Percentiles rank a stretch among this genome's conserved stretches.
Conservation (phyloP, 2,888 invertebrate genomes). For the Siphonodentalium dalli region DNA sequence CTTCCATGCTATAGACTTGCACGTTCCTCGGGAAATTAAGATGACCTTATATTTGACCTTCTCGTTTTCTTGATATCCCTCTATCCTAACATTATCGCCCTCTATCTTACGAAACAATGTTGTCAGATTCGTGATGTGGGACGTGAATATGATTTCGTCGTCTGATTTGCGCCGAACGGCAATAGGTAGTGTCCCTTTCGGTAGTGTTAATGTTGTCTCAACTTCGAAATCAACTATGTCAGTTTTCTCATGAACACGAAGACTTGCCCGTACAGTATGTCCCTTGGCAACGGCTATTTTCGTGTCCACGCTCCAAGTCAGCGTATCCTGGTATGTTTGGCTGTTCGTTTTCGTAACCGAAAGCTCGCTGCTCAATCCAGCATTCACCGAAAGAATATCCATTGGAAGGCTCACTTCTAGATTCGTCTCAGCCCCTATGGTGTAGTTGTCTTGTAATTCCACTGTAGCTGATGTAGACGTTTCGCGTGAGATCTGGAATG, state of each 20-base stretch:
- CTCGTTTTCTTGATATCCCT: not conserved
- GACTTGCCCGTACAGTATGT: conserved; percentile 28
- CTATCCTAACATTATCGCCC: conserved; percentile 6
- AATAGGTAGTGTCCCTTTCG: conserved; percentile 28
- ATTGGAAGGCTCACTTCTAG: conserved; percentile 33
- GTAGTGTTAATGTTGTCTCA: conserved; percentile 30
- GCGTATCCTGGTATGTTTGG: conserved; percentile 27
- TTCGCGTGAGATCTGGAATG: conserved; percentile 28
- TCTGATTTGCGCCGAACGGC: conserved; percentile 27
- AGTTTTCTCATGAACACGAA: conserved; percentile 30
- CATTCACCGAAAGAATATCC: conserved; percentile 30
- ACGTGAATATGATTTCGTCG: conserved; percentile 24
- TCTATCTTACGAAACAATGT: conserved; percentile 23
- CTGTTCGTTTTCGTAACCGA: conserved; percentile 34
- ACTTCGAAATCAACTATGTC: conserved; percentile 31
- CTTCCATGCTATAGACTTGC: conserved; percentile 31
- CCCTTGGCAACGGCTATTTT: conserved; percentile 29
- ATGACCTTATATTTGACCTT: conserved; percentile 13
- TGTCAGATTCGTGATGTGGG: conserved; percentile 25
- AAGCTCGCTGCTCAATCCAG: conserved; percentile 28
- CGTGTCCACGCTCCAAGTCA: conserved; percentile 35
- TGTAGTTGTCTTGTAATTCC: conserved; percentile 37
- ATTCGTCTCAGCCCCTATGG: conserved; percentile 32
- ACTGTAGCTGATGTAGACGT: conserved; percentile 30
- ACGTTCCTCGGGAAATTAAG: conserved; percentile 32